These are phyloP conservation scores for Elegia similella DNA, from an alignment of 2,888 invertebrate genomes.

Conservation along the genomic window DNA sequence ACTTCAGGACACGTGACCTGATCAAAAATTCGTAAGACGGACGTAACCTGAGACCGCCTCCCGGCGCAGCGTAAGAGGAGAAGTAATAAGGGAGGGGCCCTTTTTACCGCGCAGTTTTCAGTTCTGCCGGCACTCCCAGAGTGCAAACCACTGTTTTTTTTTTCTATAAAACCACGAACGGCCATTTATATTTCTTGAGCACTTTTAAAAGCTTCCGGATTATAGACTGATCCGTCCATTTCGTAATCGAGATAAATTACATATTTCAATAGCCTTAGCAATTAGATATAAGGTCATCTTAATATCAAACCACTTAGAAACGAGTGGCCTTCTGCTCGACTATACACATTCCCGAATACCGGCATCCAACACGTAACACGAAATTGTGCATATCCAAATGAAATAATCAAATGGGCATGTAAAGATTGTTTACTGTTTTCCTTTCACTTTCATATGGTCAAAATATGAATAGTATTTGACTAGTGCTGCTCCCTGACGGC, in stretches of 20 bases:
- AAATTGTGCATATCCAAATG: neutral
- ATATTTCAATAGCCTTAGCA: conserved; percentile 27
- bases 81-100: too few species aligned
- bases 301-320: conserved; percentile 35
- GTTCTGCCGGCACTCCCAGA: too few species aligned
- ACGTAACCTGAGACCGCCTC: too few species aligned
- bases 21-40: too few species aligned
- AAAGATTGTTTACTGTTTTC: neutral
- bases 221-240: conserved; percentile 3
- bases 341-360: conserved; percentile 14
- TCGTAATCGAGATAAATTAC: conserved; percentile 11
- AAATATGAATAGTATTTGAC: neutral
- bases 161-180: neutral
- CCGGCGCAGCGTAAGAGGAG: too few species aligned
- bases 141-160: too few species aligned
- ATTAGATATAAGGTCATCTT: conserved; percentile 39
- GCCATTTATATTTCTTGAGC: conserved; percentile 42
- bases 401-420: neutral
- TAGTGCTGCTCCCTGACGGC: neutral
- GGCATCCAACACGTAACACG: neutral
- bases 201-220: conserved; percentile 20
- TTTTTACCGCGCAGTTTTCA: too few species aligned
- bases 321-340: conserved; percentile 17
- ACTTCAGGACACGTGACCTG: too few species aligned
- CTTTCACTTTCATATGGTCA: conserved; percentile 12